Evolutionary conservation across 2,797 vertebrate species (phyloP), one percentile per base, ranked within the genome.

Genomic region (Enteromius trimaculatus): DNA sequence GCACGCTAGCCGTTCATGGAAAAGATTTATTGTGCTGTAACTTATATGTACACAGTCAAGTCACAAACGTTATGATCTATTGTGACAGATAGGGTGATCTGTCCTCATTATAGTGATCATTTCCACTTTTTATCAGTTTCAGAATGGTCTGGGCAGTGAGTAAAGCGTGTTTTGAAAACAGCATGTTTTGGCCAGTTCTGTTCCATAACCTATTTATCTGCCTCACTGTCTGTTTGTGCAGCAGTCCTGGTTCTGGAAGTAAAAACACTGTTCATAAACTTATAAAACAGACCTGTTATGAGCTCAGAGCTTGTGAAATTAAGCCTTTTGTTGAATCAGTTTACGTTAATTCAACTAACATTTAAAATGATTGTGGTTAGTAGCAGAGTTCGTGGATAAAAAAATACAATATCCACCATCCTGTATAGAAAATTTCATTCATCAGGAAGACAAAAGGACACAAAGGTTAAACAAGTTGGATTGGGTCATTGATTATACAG

Each of bases 21-120:
- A 79, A 79, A 69, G 16, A 79, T 55, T 11, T 55, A 42, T 69
- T 80, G 11, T 37, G 31, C 39, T 39, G 39, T 39, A 39, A 39
- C 39, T 44, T 44, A 58, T 0, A 44, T 64, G 53, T 23, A 65
- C 37, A 62, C 3, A 60, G 34, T 60, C n/a, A 76, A 5, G 34
- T 21, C 39, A 44, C 58, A 62, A 19, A 77, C 58, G 9, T 19
- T 5, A 44, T 42, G 17, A 72, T 51, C 70, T 72, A 19, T 31
- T 21, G 16, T 47, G 44, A 19, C 23, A 31, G 44, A 31, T 2
- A 72, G 16, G 4, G 19, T 51, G 44, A 47, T 47, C 23, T 0
- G 0, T 47, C 42, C 42, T 71, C 42, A 26, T 26, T 71, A 71
- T 17, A 29, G 69, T 17, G 6, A 23, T 26, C 4, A 14, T 60